Evolutionary conservation across 2,797 vertebrate species (phyloP).

Genomic region (Sebastolobus alascanus): DNA sequence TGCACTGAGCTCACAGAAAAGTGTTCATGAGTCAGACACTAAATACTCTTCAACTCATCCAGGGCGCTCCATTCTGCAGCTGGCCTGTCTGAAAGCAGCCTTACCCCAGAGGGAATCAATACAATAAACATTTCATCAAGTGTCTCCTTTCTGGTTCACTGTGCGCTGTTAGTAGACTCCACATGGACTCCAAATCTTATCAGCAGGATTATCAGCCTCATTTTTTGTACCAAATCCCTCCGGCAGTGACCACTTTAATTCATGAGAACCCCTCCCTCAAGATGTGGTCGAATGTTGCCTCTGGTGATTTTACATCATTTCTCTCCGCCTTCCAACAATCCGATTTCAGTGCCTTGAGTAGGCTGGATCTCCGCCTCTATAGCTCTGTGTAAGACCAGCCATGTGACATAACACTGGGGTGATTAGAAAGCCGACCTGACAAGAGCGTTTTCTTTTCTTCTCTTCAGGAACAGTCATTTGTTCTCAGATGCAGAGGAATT

Average conservation of each 20-base stretch:
- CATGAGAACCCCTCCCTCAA: conserved; percentile 46
- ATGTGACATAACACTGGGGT: conserved; percentile 77
- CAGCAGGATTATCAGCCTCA: conserved; percentile 29
- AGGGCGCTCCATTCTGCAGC: conserved; percentile 29
- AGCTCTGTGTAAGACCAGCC: conserved; percentile 72
- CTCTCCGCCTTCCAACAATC: conserved; percentile 82
- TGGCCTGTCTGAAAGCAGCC: not conserved
- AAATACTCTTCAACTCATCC: not conserved
- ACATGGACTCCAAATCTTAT: conserved; percentile 12
- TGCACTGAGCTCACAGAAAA: not conserved
- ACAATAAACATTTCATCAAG: conserved; percentile 20
- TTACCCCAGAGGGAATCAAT: conserved; percentile 1
- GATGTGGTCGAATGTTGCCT: conserved; percentile 77
- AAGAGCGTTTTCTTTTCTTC: conserved; percentile 44
- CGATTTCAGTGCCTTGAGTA: conserved; percentile 75
- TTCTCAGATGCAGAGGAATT: conserved; percentile 10
- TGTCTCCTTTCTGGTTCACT: conserved; percentile 32
- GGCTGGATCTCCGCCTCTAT: conserved; percentile 64
- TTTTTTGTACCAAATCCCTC: conserved; percentile 23
- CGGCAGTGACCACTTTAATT: conserved; percentile 45
- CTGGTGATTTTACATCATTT: conserved; percentile 86
- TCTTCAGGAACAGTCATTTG: conserved; percentile 19
- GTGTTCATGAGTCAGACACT: not conserved
- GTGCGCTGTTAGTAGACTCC: conserved; percentile 2
- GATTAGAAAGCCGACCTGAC: conserved; percentile 66